These are phyloP conservation scores for Holothuria glaberrima DNA, from an alignment of 35 echinoderm and acorn worm genomes.

Conservation along the genomic window DNA sequence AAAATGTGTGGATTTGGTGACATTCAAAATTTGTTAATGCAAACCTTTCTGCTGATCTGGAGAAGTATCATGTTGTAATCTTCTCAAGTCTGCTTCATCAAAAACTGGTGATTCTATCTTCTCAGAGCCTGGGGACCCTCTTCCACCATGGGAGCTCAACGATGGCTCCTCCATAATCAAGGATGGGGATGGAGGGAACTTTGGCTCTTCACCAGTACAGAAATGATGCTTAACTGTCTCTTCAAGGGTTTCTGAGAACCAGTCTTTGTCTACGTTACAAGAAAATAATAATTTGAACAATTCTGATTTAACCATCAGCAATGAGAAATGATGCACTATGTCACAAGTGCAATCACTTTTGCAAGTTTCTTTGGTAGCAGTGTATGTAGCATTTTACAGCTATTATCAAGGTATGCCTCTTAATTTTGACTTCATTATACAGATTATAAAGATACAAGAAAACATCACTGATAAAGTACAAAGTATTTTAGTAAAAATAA, in stretches of 20 bases:
- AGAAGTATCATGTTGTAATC: neutral
- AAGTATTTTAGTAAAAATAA: no score
- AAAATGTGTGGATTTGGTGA: no score
- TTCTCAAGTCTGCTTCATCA: neutral
- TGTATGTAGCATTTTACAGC: no score
- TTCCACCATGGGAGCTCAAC: neutral
- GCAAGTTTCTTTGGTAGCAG: no score
- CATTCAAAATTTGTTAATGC: neutral
- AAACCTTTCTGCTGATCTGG: conserved; percentile 6
- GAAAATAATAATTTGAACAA: neutral
- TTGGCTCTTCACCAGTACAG: conserved; percentile 53
- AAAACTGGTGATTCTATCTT: neutral
- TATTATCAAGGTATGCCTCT: no score
- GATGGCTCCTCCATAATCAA: conserved; percentile 2
- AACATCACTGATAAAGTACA: no score
- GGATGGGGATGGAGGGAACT: neutral
- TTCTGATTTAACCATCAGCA: neutral
- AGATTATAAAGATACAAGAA: no score
- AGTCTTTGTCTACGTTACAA: conserved; percentile 65
- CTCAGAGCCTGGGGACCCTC: conserved; percentile 1
- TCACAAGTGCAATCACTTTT: no score
- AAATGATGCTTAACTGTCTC: conserved; percentile 79
- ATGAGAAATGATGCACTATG: neutral
- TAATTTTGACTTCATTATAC: no score
- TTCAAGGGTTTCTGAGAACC: conserved; percentile 75